Percentiles rank a stretch among this genome's conserved stretches.
These are phyloP conservation scores for Tryphoninae sp. DNA, from an alignment of 2,888 invertebrate genomes.

Conservation along the genomic window DNA sequence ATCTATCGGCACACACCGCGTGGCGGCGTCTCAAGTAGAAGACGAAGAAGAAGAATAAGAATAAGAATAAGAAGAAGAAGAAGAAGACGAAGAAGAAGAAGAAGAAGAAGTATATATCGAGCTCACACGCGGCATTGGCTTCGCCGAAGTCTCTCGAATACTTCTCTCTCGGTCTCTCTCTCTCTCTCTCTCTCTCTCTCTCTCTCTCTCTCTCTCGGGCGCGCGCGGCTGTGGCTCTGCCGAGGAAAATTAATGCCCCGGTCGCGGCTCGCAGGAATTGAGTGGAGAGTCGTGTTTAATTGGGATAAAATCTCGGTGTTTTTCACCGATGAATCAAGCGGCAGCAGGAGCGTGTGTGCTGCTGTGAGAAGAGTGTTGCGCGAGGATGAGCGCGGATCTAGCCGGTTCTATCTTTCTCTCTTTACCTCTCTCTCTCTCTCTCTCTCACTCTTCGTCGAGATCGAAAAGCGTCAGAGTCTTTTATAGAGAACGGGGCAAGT, in stretches of 20 bases:
- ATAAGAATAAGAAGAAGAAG: constrained; percentile 51
- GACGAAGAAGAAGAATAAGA: constrained; percentile 5
- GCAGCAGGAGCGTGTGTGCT: constrained; percentile 41
- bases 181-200: constrained; percentile 52
- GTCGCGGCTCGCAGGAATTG: constrained; percentile 70
- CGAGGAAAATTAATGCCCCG: constrained; percentile 72
- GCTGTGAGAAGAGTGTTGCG: constrained; percentile 17
- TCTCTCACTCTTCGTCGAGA: constrained; percentile 23
- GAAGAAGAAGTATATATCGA: constrained; percentile 59
- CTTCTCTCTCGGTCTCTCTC: constrained; percentile 48
- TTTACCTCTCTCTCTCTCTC: no score
- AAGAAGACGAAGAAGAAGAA: constrained; percentile 43
- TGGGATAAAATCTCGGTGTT: constrained; percentile 75
- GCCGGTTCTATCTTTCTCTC: constrained; percentile 41
- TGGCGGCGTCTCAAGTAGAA: constrained; percentile 45
- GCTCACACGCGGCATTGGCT: constrained; percentile 56
- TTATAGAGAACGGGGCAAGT: constrained; percentile 19
- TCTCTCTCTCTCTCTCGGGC: constrained; percentile 48
- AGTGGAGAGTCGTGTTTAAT: constrained; percentile 76
- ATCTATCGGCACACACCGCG: constrained; percentile 52
- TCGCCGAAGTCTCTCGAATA: constrained; percentile 48
- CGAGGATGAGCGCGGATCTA: constrained; percentile 38
- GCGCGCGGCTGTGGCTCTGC: constrained; percentile 7
- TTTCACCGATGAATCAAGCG: constrained; percentile 76
- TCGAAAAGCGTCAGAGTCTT: constrained; percentile 56